Base-by-base conservation (phyloP, 1,140 invertebrate species). In the Contarinia nasturtii region DNA sequence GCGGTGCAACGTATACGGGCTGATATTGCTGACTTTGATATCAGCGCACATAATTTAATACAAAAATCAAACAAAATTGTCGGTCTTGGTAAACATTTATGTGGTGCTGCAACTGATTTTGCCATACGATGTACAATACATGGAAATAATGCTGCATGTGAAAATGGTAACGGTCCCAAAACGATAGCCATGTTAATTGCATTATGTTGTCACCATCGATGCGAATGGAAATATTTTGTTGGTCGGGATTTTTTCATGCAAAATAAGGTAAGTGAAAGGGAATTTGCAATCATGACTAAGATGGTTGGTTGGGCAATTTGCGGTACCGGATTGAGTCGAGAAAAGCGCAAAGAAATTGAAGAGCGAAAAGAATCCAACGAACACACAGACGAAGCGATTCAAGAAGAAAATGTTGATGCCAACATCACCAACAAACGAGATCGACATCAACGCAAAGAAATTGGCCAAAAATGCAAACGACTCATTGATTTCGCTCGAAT, bases 121-220 rank as follows among this genome's bases (percentile, higher is more conserved):
- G 74, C 82, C 4, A 55, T 86, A 45, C 71, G 74, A 40, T 87
- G 84, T 61, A 51, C 84, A 38, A 57, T 65, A 33, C 59, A 63
- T 46, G 53, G 51, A 55, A 70, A 56, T 50, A 49, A 5, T 52
- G 50, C 22, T 52, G 54, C 55, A 8, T 50, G 47, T 7, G 47
- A 54, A 34, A 54, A 60, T 43, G 53, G 61, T 12, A 48, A 57
- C 2, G 51, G 54, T 2, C 50, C 56, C 15, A 64, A 62, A 43
- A 64, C 75, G 2, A 53, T 60, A 42, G 86, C 84, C 3, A 53
- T 81, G 14, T 57, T 83, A 12, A 73, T 91, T 58, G 85, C 87
- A 2, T 75, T 87, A 14, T 91, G 88, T 60, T 92, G 88, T 63
- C 87, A 91, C 67, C 87, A 92, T 64, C 72, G 76, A 44, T 88